Evolutionary conservation across 2,888 invertebrate genomes (phyloP), one percentile per base, ranked within the genome.

Genomic region (Lasioglossum calceatum): DNA sequence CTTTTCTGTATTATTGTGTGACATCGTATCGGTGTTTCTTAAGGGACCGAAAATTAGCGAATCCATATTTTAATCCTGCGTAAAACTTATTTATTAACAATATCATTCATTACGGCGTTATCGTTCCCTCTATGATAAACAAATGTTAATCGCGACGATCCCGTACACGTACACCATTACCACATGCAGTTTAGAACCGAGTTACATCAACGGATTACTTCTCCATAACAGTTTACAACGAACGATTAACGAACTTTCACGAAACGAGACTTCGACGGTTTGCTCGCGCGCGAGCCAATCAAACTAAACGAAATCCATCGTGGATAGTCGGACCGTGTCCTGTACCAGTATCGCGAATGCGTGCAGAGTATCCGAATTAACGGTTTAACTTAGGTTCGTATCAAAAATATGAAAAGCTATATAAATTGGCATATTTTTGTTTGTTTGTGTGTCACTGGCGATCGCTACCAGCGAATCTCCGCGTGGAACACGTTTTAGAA

Each of bases 371-470:
- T 44, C 70, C 64, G 54, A 77, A 79, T 73, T 64, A 84, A 87
- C 81, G 77, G 75, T 77, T 77, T 71, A 84, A 87, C 81, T 78
- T 77, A 87, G 70, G 58, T 72, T 64, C 77, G 84, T 87, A 87
- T 87, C 79, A 87, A 87, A 87, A 87, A 87, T 87, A 87, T 87
- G 84, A 87, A 84, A 87, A 84, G 78, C 76, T 80, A 75, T 87
- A 87, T 39, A 87, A 81, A 71, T 87, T 84, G 81, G 81, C 81
- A 73, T 82, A n/a, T 70, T 27, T 61, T 12, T 32, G 14, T 61
- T 27, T 61, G 61, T 61, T 61, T 61, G 27, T 61, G 12, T 58
- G n/a, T 27, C 61, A 14, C 27, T 61, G 61, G 39, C 74, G 27
- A 47, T 77, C 74, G 44, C 70, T 67, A 39, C 27, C 77, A n/a